These are phyloP conservation scores for Haliaeetus leucogaster DNA, from an alignment of 2,113 vertebrate species.

Conservation along the genomic window DNA sequence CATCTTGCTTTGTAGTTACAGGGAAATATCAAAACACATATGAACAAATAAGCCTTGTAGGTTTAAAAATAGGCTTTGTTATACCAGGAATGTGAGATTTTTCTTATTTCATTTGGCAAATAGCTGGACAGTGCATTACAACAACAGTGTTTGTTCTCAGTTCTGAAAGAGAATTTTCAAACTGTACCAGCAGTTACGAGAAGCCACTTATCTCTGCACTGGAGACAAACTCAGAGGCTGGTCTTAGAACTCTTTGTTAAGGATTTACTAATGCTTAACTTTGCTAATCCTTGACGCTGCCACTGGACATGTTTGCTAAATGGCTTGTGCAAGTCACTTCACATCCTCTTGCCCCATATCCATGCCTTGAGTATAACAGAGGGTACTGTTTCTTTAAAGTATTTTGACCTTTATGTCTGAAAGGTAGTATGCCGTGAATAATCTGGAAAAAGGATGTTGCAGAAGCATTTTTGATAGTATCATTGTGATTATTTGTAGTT, in stretches of 20 bases:
- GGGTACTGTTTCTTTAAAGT: background rate
- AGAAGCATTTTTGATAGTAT: background rate
- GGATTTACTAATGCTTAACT: slow-evolving; percentile 15
- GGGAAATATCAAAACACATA: background rate
- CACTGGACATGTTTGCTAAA: slow-evolving; percentile 12
- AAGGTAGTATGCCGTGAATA: background rate
- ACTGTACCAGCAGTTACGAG: background rate
- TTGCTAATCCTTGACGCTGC: background rate
- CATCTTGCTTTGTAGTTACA: background rate
- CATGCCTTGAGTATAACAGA: background rate
- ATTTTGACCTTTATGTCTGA: background rate
- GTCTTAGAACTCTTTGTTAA: slow-evolving; percentile 23
- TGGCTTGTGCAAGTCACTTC: slow-evolving; percentile 18
- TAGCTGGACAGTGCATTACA: background rate
- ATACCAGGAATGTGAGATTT: background rate
- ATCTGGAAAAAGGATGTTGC: background rate
- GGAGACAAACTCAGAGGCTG: background rate
- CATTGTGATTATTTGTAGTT: background rate
- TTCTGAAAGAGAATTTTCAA: slow-evolving; percentile 8
- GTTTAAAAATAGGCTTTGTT: background rate
- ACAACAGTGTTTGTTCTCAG: background rate
- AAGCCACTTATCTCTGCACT: slow-evolving; percentile 5
- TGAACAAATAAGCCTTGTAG: background rate
- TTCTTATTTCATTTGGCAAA: background rate
- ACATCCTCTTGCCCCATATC: background rate